Percentiles rank a stretch among this genome's conserved stretches.
Evolutionary conservation across 1,140 invertebrate species (phyloP).

Genomic region (Papilio helenus): DNA sequence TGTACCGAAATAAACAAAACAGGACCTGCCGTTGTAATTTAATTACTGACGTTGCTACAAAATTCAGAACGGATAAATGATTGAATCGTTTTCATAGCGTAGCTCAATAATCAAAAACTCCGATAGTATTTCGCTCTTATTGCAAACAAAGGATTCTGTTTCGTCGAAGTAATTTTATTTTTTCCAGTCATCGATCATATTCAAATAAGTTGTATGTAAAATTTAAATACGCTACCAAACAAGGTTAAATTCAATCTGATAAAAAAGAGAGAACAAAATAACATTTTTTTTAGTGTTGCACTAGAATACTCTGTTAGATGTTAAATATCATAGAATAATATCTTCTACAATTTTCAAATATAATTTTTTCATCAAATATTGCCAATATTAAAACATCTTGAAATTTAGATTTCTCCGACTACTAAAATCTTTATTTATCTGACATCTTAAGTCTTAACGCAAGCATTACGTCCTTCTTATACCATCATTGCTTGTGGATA

Average conservation of each 20-base stretch:
- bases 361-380: neutral
- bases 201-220: neutral
- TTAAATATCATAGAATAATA: too few species aligned
- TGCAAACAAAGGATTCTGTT: constrained; percentile 12
- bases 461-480: neutral
- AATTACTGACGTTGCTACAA: neutral
- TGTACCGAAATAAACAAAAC: neutral
- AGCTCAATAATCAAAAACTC: neutral
- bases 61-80: neutral
- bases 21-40: neutral
- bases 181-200: neutral
- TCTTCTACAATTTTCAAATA: too few species aligned
- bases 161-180: neutral
- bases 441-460: neutral
- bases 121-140: neutral
- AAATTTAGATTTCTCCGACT: neutral
- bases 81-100: neutral
- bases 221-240: neutral
- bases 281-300: too few species aligned
- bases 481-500: neutral
- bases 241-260: too few species aligned
- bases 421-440: neutral
- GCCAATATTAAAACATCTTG: neutral
- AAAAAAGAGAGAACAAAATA: too few species aligned
- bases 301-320: too few species aligned